Base-by-base conservation (phyloP, 92 coral and sea anemone species). In the Porites rus region DNA sequence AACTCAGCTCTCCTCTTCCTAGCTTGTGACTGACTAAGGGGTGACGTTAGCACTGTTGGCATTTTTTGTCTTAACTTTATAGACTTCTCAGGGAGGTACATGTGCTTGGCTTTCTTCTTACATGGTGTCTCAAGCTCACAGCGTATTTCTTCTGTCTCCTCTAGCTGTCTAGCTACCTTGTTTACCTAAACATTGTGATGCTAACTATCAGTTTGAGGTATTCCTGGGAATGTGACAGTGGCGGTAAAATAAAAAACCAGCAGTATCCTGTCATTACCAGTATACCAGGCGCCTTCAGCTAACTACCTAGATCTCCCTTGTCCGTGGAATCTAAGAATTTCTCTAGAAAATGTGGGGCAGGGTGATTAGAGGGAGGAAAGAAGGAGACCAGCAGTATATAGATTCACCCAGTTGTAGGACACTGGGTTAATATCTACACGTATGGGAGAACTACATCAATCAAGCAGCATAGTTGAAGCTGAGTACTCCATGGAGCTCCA, bases 1-100 rank as follows among this genome's bases (percentile, higher is more conserved):
- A 75, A 60, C n/a, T 88, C 92, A 1, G 74, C 60, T 31, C 84
- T 58, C 21, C 88, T 68, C 61, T 82, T 88, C 51, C 85, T 83
- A 8, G 4, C 38, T 16, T 19, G 61, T 61, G 86, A 52, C 58
- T 65, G 67, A 75, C 80, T 75, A 18, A 75, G 58, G 4, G 38
- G 21, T 11, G 64, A 46, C 64, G 28, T 18, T 18, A 75, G 80
- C 18, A 54, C 80, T 53, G 80, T 75, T 75, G 80, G 80, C 28
- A 7, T 78, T 75, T 51, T 75, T 50, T 75, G 54, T 51, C 80
- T 12, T 51, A 16, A 65, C 21, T 24, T 75, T 52, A 75, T 10
- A 18, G 67, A 75, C 61, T 54, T 75, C 6, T 10, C 80, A 16
- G 80, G 61, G 80, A 75, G 80, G 13, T 75, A 75, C 25, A 24